Evolutionary conservation across 2,888 invertebrate genomes (phyloP).

Genomic region (Vanessa cardui): DNA sequence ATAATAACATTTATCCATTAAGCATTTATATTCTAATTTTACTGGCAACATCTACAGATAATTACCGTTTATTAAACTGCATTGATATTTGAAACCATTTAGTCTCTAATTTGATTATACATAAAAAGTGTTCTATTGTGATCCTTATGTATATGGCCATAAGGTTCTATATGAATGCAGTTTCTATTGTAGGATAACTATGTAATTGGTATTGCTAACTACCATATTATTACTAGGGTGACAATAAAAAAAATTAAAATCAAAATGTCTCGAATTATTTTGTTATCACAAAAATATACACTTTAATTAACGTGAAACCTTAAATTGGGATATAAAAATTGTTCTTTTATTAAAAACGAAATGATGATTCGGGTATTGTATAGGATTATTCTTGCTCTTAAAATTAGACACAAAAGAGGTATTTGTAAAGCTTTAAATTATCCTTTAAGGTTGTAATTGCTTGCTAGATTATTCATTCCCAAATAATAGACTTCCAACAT

Average conservation of each 20-base stretch:
- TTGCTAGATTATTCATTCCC: too few species aligned
- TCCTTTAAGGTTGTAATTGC: too few species aligned
- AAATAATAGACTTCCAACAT: too few species aligned
- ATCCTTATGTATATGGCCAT: not conserved
- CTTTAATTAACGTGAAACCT: too few species aligned
- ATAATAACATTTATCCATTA: not conserved
- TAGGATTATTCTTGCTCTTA: too few species aligned
- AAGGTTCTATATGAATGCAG: not conserved
- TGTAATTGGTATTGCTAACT: constrained; percentile 26
- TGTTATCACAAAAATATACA: too few species aligned
- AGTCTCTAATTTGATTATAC: not conserved
- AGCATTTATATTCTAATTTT: constrained; percentile 10
- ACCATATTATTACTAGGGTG: constrained; percentile 22
- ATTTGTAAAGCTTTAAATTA: too few species aligned
- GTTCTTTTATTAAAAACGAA: too few species aligned
- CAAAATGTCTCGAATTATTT: too few species aligned
- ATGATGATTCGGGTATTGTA: too few species aligned
- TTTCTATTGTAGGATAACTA: constrained; percentile 9
- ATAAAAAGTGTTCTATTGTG: constrained; percentile 6
- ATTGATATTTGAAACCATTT: constrained; percentile 7
- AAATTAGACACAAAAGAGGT: too few species aligned
- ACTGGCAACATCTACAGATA: constrained; percentile 5
- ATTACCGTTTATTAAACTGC: constrained; percentile 6
- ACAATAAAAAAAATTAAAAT: not conserved
- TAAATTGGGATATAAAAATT: too few species aligned